phyloP scores from a whole-genome alignment of 2,888 invertebrate genomes.

The Vandiemenella viatica region DNA sequence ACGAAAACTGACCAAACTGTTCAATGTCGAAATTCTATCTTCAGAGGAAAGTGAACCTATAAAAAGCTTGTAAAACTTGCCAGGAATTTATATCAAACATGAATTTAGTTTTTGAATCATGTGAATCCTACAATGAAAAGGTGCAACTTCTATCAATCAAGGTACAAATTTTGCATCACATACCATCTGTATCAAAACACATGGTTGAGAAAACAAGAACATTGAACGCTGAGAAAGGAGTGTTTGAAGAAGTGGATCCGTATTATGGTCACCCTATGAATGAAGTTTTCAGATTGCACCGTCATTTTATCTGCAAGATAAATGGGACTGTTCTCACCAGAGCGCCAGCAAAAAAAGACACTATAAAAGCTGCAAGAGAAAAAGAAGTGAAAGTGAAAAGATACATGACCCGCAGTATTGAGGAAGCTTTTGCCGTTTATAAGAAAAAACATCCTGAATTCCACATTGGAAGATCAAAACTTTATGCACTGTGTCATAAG shows the following conservation, averaged over 20 bases:
- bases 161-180: too few species aligned
- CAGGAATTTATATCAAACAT: too few species aligned
- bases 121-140: too few species aligned
- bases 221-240: neutral
- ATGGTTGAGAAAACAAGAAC: too few species aligned
- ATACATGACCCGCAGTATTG: neutral
- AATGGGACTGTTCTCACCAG: neutral
- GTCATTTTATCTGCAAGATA: neutral
- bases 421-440: neutral
- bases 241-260: neutral
- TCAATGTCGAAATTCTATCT: too few species aligned
- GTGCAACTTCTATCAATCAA: too few species aligned
- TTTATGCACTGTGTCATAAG: slow-evolving; percentile 9
- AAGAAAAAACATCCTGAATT: neutral
- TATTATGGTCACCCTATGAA: neutral
- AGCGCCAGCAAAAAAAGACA: neutral
- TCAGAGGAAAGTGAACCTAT: too few species aligned
- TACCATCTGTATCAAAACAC: too few species aligned
- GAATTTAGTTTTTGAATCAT: too few species aligned
- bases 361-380: neutral
- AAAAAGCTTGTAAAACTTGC: too few species aligned
- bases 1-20: too few species aligned
- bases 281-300: neutral
- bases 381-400: neutral
- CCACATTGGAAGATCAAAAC: neutral